phyloP scores from a whole-genome alignment of 2,797 vertebrate species.

The Pteronotus mesoamericanus region DNA sequence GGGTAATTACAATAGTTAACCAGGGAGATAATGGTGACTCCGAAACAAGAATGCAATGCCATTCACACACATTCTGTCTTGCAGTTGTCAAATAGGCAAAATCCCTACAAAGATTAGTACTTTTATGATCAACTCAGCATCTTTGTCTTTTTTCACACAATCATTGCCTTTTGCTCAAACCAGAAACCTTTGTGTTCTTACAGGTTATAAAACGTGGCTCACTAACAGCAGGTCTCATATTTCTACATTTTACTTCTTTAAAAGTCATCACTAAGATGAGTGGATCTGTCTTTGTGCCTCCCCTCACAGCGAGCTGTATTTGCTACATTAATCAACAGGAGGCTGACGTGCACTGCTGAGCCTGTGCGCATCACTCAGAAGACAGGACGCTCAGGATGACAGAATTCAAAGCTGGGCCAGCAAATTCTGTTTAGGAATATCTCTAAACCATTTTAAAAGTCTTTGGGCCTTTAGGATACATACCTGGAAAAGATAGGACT shows the following conservation, averaged over 20 bases:
- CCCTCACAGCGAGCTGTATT: not conserved
- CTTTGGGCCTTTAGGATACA: not conserved
- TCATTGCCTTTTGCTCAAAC: not conserved
- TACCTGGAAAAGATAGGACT: not conserved
- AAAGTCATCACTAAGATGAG: not conserved
- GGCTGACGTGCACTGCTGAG: not conserved
- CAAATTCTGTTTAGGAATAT: not conserved
- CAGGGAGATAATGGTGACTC: not conserved
- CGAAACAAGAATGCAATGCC: slow-evolving; percentile 4
- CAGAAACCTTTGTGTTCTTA: not conserved
- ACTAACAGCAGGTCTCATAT: not conserved
- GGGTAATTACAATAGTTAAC: not conserved
- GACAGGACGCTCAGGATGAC: not conserved
- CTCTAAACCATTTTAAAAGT: not conserved
- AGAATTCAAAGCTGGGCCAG: not conserved
- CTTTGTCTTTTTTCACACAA: not conserved
- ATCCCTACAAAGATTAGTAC: not conserved
- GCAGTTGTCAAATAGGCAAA: not conserved
- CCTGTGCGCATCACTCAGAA: not conserved
- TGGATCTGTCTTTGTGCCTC: not conserved
- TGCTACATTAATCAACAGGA: not conserved
- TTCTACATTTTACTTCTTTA: not conserved
- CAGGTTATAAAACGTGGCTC: not conserved
- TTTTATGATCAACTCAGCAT: not conserved
- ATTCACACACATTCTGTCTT: not conserved